Percentiles rank a stretch among this genome's conserved stretches.
Conservation (phyloP, 2,113 vertebrate genomes). For the Pollimyrus isidori region DNA sequence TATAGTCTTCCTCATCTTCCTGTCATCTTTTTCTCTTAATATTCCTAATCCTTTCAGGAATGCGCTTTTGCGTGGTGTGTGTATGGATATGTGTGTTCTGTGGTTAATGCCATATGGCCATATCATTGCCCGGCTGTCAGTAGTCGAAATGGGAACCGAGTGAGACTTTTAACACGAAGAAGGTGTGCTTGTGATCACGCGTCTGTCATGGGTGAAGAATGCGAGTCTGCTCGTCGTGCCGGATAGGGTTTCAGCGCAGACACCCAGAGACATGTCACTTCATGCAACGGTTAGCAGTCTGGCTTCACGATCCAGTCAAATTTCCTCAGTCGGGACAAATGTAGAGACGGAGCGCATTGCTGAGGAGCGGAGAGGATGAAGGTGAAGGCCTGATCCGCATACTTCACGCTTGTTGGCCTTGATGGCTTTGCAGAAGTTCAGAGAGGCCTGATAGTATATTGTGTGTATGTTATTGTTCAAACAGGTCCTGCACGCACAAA, state of each 20-base stretch:
- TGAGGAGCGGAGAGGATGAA: neutral
- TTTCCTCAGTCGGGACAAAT: neutral
- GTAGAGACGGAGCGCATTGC: neutral
- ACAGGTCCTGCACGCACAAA: neutral
- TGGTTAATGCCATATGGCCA: neutral
- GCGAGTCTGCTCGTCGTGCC: neutral
- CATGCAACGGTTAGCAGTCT: neutral
- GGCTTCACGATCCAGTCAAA: neutral
- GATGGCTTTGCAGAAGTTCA: neutral
- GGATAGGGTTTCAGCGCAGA: neutral
- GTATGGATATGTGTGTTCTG: neutral
- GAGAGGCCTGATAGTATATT: neutral
- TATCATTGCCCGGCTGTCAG: neutral
- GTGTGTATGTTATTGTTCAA: neutral
- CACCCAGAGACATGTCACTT: neutral
- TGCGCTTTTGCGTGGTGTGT: neutral
- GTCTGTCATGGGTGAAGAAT: slow-evolving; percentile 2
- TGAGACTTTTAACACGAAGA: neutral
- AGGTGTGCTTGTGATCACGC: neutral
- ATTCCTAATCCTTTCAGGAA: neutral
- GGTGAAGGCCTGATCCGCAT: neutral
- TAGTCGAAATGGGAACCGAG: neutral
- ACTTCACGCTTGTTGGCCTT: neutral
- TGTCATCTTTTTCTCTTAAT: neutral
- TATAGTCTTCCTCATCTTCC: neutral